Conservation (phyloP, 2,888 invertebrate genomes). For the Papilio elwesi region DNA sequence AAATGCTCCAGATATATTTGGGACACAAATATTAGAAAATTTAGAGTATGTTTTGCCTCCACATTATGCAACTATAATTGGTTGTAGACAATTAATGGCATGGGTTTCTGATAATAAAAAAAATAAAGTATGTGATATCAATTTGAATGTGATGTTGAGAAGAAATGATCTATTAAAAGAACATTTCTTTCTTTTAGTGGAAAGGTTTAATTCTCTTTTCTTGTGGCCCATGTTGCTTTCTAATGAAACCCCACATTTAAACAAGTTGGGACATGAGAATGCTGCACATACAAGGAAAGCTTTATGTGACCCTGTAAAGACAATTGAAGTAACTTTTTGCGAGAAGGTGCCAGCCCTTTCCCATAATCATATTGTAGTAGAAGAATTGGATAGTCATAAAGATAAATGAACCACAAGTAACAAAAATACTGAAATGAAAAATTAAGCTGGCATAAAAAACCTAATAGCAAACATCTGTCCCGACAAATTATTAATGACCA, state of each 20-base stretch:
- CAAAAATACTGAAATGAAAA: neutral
- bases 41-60: slow-evolving; percentile 65
- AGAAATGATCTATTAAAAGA: slow-evolving; percentile 56
- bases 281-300: slow-evolving; percentile 3
- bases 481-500: neutral
- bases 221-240: slow-evolving; percentile 71
- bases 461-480: neutral
- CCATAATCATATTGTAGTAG: slow-evolving; percentile 35
- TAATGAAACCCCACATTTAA: slow-evolving; percentile 41
- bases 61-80: slow-evolving; percentile 66
- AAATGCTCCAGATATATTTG: slow-evolving; percentile 63
- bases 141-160: slow-evolving; percentile 51
- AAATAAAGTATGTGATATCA: slow-evolving; percentile 42
- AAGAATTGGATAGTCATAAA: slow-evolving; percentile 17
- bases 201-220: slow-evolving; percentile 64
- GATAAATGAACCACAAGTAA: slow-evolving; percentile 7
- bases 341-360: slow-evolving; percentile 4
- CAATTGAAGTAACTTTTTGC: slow-evolving; percentile 17
- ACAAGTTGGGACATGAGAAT: neutral
- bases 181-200: slow-evolving; percentile 55
- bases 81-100: slow-evolving; percentile 62
- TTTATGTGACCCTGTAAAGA: slow-evolving; percentile 13
- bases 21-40: slow-evolving; percentile 47
- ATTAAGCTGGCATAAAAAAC: neutral
- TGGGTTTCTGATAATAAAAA: slow-evolving; percentile 46